phyloP scores from a whole-genome alignment of 2,113 vertebrate species.

The Forbesichthys agassizii region DNA sequence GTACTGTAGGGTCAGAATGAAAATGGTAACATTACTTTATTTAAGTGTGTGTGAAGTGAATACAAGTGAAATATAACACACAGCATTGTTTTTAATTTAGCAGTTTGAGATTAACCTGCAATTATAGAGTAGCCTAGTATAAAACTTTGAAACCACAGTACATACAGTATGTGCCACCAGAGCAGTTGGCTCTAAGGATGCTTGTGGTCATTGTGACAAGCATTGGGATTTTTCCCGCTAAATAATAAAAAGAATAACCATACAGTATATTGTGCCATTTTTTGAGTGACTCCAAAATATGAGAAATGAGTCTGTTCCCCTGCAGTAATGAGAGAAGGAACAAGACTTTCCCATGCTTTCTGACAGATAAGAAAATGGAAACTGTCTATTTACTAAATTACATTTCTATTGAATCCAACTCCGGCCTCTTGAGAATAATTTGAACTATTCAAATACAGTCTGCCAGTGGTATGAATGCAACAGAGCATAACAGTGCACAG shows the following conservation, averaged over 20 bases:
- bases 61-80: background rate
- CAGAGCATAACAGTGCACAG: constrained; percentile 1
- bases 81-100: background rate
- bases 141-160: background rate
- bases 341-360: constrained; percentile 1
- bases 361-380: constrained; percentile 49
- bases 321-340: constrained; percentile 10
- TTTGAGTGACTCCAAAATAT: constrained; percentile 44
- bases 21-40: no score
- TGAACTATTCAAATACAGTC: constrained; percentile 24
- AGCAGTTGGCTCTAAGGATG: background rate
- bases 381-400: constrained; percentile 40
- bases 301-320: constrained; percentile 26
- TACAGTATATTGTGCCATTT: constrained; percentile 25
- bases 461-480: constrained; percentile 17
- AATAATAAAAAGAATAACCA: background rate
- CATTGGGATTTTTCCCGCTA: background rate
- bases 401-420: constrained; percentile 45
- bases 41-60: background rate
- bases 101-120: background rate
- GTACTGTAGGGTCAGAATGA: no score
- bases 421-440: constrained; percentile 33
- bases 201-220: background rate
- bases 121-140: background rate
- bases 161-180: background rate